These are phyloP conservation scores for Eupsittula cactorum DNA, from an alignment of 2,113 vertebrate genomes.

Conservation along the genomic window DNA sequence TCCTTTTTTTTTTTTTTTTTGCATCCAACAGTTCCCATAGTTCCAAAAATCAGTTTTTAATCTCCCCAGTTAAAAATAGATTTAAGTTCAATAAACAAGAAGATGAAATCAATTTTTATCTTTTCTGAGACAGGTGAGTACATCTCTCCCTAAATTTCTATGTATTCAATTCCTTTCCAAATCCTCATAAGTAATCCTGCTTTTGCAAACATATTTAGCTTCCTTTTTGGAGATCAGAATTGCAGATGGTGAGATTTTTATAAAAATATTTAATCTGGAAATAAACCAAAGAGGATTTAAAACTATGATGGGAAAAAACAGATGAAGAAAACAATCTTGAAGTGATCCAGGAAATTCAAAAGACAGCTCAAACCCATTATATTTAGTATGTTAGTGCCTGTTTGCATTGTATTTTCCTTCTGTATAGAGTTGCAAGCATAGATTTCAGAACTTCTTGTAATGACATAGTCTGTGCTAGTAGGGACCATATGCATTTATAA, in stretches of 20 bases:
- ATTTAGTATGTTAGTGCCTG: not conserved
- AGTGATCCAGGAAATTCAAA: not conserved
- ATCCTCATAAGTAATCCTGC: constrained; percentile 13
- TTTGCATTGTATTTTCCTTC: not conserved
- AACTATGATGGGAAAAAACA: not conserved
- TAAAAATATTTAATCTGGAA: constrained; percentile 59
- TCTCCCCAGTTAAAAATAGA: constrained; percentile 5
- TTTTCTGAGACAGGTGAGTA: not conserved
- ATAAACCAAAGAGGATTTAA: constrained; percentile 49
- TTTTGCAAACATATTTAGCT: constrained; percentile 31
- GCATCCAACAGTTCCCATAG: not conserved
- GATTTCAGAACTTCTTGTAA: not conserved
- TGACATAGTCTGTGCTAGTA: not conserved
- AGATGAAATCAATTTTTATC: not conserved
- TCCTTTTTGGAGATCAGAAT: constrained; percentile 12
- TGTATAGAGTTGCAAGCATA: not conserved
- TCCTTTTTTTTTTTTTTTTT: not conserved
- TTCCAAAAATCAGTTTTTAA: constrained; percentile 31
- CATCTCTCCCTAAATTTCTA: not conserved
- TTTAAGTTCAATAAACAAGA: not conserved
- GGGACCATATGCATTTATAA: not conserved
- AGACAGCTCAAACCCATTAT: not conserved
- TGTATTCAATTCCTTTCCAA: not conserved
- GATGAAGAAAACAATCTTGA: constrained; percentile 8
- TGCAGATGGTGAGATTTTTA: constrained; percentile 52